Base-by-base conservation (phyloP, 1,140 invertebrate species). In the Goniozus legneri region DNA sequence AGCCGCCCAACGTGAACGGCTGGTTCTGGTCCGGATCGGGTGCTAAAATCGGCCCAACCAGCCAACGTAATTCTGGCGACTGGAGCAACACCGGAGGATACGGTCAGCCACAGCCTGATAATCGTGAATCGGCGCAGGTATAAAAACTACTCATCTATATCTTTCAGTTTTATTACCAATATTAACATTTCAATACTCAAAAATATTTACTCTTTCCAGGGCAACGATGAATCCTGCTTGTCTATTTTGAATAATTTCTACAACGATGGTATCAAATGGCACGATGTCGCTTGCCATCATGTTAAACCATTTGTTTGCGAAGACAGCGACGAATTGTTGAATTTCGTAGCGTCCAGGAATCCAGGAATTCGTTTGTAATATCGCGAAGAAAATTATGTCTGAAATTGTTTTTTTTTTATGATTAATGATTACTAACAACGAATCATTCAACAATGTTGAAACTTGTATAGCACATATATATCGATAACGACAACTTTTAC, bases 21-120 rank as follows among this genome's bases (percentile, higher is more conserved):
- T 93, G 91, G 91, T 94, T 94, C 82, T 94, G 91, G 91, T 91
- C 88, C 13, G 91, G 91, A 47, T 92, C 89, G 1, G 89, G 89
- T 7, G 89, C 86, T 34, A 92, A 92, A 75, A 90, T 94, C 54
- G 89, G 90, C 33, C 84, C 90, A 27, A 92, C 89, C 15, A 90
- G 86, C 19, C 87, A 92, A 69, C 80, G 89, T 44, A 91, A 91
- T 69, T 84, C 87, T 27, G 90, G 90, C 10, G 90, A 92, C 64
- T 94, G 91, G 91, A 91, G 88, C 54, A 76, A 80, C 54, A 93
- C 89, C 24, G 91, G 91, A 35, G 91, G 90, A 42, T 91, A 85
- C 60, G 87, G 88, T 24, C 86, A 89, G 62, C 77, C 85, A 4
- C 91, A 94, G 68, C 91, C 91, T 19, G 91, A 94, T 63, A 94